phyloP scores from a whole-genome alignment of 2,797 vertebrate genomes.

The Enteromius mattozi region DNA sequence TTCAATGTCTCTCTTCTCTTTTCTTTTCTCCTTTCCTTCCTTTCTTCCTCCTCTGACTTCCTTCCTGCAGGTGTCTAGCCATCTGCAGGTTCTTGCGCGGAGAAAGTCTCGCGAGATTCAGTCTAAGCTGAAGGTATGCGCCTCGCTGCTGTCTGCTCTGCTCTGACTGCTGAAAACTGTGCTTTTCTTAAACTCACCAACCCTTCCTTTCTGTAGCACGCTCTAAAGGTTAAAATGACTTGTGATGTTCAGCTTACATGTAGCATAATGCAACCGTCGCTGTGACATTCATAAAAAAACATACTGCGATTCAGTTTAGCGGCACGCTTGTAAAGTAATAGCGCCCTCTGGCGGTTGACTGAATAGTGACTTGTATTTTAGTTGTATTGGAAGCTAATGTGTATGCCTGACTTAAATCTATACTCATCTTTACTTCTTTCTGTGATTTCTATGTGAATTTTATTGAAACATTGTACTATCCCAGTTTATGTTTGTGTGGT shows the following conservation, averaged over 20 bases:
- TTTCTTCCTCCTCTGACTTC: constrained; percentile 68
- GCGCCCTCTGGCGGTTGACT: background rate
- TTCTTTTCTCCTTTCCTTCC: constrained; percentile 71
- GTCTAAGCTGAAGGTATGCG: constrained; percentile 96
- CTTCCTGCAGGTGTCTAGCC: constrained; percentile 95
- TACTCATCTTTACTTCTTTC: background rate
- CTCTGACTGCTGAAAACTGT: constrained; percentile 48
- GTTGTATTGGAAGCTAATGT: background rate
- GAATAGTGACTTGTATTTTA: background rate
- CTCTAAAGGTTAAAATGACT: background rate
- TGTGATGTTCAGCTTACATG: background rate
- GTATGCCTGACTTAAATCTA: background rate
- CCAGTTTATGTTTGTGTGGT: background rate
- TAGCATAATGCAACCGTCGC: background rate
- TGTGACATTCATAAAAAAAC: background rate
- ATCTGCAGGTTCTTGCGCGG: constrained; percentile 98
- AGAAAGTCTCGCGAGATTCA: constrained; percentile 98
- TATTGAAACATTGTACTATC: background rate
- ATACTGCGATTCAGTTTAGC: background rate
- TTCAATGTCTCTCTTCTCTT: constrained; percentile 66
- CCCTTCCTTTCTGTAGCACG: background rate
- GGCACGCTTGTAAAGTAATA: background rate
- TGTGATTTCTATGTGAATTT: background rate
- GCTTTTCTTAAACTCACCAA: constrained; percentile 32
- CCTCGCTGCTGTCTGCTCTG: constrained; percentile 52